phyloP scores from a whole-genome alignment of 2,888 invertebrate genomes.

The Tetramorium bicarinatum region DNA sequence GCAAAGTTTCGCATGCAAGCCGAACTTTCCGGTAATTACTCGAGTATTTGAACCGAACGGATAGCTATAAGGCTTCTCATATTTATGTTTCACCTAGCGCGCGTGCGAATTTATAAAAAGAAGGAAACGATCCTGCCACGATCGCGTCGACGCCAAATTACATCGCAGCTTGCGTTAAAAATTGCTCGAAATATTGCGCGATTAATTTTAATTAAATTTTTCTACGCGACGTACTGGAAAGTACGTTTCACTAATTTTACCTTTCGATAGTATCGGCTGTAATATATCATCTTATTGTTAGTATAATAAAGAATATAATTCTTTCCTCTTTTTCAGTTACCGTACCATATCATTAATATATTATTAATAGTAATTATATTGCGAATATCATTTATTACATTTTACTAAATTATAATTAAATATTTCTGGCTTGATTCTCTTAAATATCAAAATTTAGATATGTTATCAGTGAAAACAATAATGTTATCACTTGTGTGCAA shows the following conservation, averaged over 20 bases:
- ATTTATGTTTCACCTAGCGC: conserved; percentile 56
- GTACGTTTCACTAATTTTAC: neutral
- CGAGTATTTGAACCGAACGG: conserved; percentile 69
- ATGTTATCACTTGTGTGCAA: neutral
- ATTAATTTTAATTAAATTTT: conserved; percentile 47
- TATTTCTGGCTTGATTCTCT: neutral
- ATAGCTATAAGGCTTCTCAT: conserved; percentile 67
- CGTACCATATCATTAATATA: conserved; percentile 1
- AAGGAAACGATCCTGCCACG: neutral
- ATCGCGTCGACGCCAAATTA: neutral
- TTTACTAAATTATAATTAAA: neutral
- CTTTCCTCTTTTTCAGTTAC: neutral
- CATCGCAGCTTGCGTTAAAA: conserved; percentile 16
- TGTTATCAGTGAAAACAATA: neutral
- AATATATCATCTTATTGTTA: neutral
- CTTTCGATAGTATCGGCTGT: neutral
- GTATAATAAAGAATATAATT: neutral
- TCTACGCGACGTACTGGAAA: neutral
- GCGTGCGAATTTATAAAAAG: conserved; percentile 59
- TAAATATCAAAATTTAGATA: conserved; percentile 2
- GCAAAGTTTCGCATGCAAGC: conserved; percentile 73
- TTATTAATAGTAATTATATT: neutral
- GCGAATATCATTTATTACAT: neutral
- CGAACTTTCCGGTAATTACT: conserved; percentile 75
- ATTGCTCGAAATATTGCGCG: conserved; percentile 1